Evolutionary conservation across 2,113 vertebrate genomes (phyloP), one percentile per base, ranked within the genome.

Genomic region (Madoqua kirkii): DNA sequence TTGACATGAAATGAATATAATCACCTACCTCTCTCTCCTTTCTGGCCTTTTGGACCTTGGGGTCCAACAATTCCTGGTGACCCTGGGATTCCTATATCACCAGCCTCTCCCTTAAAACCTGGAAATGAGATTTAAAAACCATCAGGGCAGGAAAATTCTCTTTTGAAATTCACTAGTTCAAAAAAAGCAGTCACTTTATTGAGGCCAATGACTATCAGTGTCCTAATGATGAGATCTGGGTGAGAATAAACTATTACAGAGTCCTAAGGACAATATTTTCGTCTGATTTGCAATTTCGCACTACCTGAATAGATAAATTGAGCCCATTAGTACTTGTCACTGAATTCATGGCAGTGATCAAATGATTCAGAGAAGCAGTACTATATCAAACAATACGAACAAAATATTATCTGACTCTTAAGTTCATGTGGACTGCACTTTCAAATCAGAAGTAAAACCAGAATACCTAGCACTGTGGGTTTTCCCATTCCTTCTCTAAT

Each of bases 11-110:
- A 89, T 91, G n/a, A 54, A 52, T 90, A 78, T 78, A 91, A 50
- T 86, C 86, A 96, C 95, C 86, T 98, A 99, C 99, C 99, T 98
- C 98, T 99, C 82, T 99, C 99, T 98, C 99, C 99, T 99, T 99
- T 99, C 97, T 99, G 95, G 97, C 98, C 98, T 99, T 99, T 98
- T 89, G 96, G 54, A 81, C 98, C 99, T 92, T 97, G 98, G 27
- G 96, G 98, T 33, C 99, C 99, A 88, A 93, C 96, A 7, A 98
- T 1, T 97, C 99, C 99, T 0, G 98, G 97, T 96, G 94, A 97
- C 89, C 99, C 99, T 86, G 98, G 98, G 86, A 98, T 98, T 62
- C 99, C 99, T 91, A 97, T 85, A 31, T 99, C 98, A n/a, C 99
- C 99, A 76, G 98, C 98, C 7, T 99, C 99, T 96, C 99, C 99